phyloP scores from a whole-genome alignment of 2,888 invertebrate genomes.

The Pheosia tremula region DNA sequence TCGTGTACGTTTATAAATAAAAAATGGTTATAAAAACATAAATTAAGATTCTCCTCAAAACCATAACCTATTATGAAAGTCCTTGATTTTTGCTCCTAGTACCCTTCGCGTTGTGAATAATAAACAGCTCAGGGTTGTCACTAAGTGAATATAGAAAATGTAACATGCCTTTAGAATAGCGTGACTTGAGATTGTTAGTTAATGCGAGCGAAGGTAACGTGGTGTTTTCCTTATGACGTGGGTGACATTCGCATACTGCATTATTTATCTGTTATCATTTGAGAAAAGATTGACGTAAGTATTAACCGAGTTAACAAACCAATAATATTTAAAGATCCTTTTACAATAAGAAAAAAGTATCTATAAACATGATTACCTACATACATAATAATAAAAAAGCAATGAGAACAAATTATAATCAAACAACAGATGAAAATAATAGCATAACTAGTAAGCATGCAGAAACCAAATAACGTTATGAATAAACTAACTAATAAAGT shows the following conservation, averaged over 20 bases:
- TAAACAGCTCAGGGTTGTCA: conserved; percentile 24
- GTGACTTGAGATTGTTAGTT: conserved; percentile 26
- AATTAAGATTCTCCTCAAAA: background rate
- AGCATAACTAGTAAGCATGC: no score
- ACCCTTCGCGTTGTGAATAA: conserved; percentile 22
- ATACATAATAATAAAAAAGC: no score
- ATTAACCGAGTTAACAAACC: no score
- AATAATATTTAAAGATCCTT: background rate
- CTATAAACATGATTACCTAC: background rate
- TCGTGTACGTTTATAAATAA: no score
- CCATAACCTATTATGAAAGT: conserved; percentile 23
- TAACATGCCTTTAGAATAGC: conserved; percentile 18
- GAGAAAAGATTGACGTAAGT: conserved; percentile 3
- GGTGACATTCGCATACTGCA: background rate
- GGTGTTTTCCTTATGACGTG: conserved; percentile 24
- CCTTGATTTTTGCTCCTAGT: conserved; percentile 22
- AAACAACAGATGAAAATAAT: no score
- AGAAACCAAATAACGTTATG: no score
- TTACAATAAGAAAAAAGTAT: background rate
- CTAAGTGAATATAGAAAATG: background rate
- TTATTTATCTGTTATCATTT: conserved; percentile 6
- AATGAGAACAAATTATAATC: no score
- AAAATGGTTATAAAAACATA: background rate
- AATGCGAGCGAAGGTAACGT: conserved; percentile 23
- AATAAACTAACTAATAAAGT: background rate